These are phyloP conservation scores for Petrolisthes cinctipes DNA, from an alignment of 2,888 invertebrate species.

Conservation along the genomic window DNA sequence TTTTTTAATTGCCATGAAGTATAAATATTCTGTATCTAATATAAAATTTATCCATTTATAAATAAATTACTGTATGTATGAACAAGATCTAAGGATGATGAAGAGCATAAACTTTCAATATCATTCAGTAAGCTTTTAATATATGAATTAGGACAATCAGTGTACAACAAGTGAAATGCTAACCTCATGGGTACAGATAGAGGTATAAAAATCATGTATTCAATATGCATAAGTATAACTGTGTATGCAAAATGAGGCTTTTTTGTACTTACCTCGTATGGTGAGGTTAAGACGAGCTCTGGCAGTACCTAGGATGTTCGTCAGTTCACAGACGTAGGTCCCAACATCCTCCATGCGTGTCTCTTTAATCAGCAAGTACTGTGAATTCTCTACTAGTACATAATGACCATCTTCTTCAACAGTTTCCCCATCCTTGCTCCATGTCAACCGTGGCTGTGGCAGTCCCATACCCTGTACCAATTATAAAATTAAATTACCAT, in stretches of 20 bases:
- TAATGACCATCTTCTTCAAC: constrained; percentile 83
- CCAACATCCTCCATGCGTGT: constrained; percentile 84
- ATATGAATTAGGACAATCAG: too few species aligned
- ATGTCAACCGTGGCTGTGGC: constrained; percentile 83
- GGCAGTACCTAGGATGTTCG: constrained; percentile 73
- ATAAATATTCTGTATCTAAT: too few species aligned
- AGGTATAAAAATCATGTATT: neutral
- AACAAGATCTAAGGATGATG: too few species aligned
- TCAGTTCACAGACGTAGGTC: constrained; percentile 89
- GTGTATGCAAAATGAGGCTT: neutral
- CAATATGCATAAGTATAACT: neutral
- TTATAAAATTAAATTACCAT: too few species aligned
- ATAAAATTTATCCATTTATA: too few species aligned
- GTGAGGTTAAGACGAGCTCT: constrained; percentile 50
- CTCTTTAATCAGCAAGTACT: constrained; percentile 87
- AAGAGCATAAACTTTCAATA: too few species aligned
- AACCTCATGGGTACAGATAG: neutral
- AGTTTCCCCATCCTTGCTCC: constrained; percentile 86
- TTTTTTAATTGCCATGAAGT: too few species aligned
- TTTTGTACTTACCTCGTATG: constrained; percentile 27
- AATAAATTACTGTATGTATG: too few species aligned
- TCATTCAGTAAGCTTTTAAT: too few species aligned
- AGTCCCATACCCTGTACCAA: constrained; percentile 75
- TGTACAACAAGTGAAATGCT: too few species aligned
- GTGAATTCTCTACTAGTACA: constrained; percentile 88